These are phyloP conservation scores for Pygocentrus nattereri DNA, from an alignment of 2,797 vertebrate genomes.

Conservation along the genomic window DNA sequence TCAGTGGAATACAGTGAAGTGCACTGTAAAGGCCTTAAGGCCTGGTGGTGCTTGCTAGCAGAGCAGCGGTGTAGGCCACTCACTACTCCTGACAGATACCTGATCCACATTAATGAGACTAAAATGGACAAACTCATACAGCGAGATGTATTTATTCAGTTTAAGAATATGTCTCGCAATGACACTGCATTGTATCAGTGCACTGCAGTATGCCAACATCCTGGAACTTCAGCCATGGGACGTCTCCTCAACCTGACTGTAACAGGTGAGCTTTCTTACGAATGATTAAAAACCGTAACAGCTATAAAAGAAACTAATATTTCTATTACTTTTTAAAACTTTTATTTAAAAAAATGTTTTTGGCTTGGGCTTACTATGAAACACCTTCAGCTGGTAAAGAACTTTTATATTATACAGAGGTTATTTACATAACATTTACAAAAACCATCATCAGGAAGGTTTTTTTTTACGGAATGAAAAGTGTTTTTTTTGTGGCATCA, in stretches of 20 bases:
- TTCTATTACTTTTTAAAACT: background rate
- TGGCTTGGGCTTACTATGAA: no score
- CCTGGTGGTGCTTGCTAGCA: background rate
- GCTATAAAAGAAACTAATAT: background rate
- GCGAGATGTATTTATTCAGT: conserved; percentile 6
- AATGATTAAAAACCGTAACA: background rate
- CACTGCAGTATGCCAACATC: conserved; percentile 12
- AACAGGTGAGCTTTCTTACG: conserved; percentile 31
- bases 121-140: background rate
- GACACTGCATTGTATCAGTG: conserved; percentile 25
- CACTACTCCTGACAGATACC: background rate
- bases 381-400: no score
- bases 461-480: background rate
- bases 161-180: background rate
- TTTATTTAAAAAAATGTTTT: no score
- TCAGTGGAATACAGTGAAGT: background rate
- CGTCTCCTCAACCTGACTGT: conserved; percentile 5
- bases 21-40: background rate
- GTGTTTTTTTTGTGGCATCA: background rate
- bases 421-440: no score
- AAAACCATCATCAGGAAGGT: no score
- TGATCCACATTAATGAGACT: conserved; percentile 36
- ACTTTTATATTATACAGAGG: no score
- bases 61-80: accelerated
- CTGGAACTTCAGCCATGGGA: conserved; percentile 19